Evolutionary conservation across 2,797 vertebrate genomes (phyloP), one percentile per base, ranked within the genome.

Genomic region (Spinus olivaceus): DNA sequence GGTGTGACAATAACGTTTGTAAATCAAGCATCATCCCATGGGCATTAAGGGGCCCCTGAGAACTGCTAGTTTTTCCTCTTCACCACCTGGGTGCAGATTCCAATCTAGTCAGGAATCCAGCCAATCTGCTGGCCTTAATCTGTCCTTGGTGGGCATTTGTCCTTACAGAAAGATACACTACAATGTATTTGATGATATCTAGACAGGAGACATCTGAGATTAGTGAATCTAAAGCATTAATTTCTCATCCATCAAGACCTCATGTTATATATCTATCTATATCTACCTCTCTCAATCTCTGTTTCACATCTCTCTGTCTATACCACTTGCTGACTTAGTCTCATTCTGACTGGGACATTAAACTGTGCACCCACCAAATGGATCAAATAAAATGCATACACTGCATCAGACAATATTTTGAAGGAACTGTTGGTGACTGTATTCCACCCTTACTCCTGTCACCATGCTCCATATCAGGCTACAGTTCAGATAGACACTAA

Each of bases 161-260:
- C 59, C 85, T 57, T 47, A 74, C 15, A 86, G 87, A 87, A 92
- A 46, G 46, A 80, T 51, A 57, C 15, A 42, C 12, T 3, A 4
- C 67, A 71, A 53, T 7, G 2, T 61, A 81, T 65, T 61, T 81
- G 50, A 69, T 81, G 50, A 17, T 86, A 89, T 54, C 76, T 83
- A 74, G 46, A 61, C n/a, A 71, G 73, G 16, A 83, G n/a, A 61
- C 24, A 81, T 74, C 57, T 67, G 27, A 81, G 61, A 94, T 83
- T 42, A 74, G 53, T 50, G 53, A 82, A 61, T 86, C 16, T 71
- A 92, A 91, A 67, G 53, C 57, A 83, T 13, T 25, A 73, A 46
- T 88, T 88, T 88, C 46, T 88, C 57, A 83, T 83, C 57, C 65
- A 49, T 84, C 28, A 20, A 83, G 46, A 80, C 69, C 57, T 82